Evolutionary conservation across 2,113 vertebrate species (phyloP).

Genomic region (Galeopterus variegatus): DNA sequence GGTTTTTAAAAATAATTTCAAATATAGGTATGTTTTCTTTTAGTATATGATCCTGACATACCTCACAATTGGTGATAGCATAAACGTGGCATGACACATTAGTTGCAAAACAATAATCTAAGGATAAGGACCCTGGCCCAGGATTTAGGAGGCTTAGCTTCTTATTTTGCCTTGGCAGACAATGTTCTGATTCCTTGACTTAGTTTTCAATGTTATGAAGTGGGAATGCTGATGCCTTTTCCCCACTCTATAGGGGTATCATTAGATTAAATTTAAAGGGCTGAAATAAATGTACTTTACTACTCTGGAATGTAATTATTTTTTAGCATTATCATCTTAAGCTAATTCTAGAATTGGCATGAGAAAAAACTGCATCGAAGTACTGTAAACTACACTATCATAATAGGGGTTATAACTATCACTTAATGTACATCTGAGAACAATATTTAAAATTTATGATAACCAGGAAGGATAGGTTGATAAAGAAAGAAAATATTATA

Average conservation of each 20-base stretch:
- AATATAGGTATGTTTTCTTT: not conserved
- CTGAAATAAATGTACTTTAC: not conserved
- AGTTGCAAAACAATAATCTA: not conserved
- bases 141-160: not conserved
- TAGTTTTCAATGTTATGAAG: not conserved
- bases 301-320: not conserved
- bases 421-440: not conserved
- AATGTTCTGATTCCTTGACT: not conserved
- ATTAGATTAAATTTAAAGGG: not conserved
- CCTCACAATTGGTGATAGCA: not conserved
- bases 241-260: not conserved
- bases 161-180: not conserved
- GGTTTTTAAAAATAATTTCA: constrained; percentile 4
- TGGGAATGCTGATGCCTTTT: not conserved
- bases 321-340: not conserved
- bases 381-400: not conserved
- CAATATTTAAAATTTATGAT: not conserved
- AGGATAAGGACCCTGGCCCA: not conserved
- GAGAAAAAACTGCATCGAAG: not conserved
- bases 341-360: not conserved
- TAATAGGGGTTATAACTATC: not conserved
- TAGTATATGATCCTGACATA: not conserved
- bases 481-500: not conserved
- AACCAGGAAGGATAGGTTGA: not conserved
- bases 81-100: not conserved